Evolutionary conservation across 2,797 vertebrate species (phyloP).

Genomic region (Notolabrus celidotus): DNA sequence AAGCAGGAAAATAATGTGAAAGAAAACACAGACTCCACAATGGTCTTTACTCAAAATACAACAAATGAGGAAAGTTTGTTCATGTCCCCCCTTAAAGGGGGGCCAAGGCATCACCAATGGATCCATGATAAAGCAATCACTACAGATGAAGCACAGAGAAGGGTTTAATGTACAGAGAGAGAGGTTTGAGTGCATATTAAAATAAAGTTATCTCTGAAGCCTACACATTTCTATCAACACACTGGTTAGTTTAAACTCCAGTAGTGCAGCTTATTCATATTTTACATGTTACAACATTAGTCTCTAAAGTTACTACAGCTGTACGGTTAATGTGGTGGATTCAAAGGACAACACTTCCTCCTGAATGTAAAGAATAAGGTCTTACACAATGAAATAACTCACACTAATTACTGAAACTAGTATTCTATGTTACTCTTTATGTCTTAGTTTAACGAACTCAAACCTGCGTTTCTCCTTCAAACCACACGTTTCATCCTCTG

Average conservation of each 20-base stretch:
- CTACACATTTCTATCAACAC: slow-evolving; percentile 50
- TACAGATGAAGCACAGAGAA: slow-evolving; percentile 66
- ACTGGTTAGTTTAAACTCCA: slow-evolving; percentile 38
- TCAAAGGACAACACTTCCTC: slow-evolving; percentile 45
- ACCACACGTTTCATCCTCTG: slow-evolving; percentile 23
- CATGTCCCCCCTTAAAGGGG: slow-evolving; percentile 43
- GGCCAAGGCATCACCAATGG: slow-evolving; percentile 57
- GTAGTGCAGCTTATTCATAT: slow-evolving; percentile 49
- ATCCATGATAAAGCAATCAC: slow-evolving; percentile 60
- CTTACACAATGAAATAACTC: slow-evolving; percentile 59
- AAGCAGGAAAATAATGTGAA: slow-evolving; percentile 31
- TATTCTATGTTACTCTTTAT: slow-evolving; percentile 32
- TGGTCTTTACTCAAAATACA: slow-evolving; percentile 69
- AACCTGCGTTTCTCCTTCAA: slow-evolving; percentile 26
- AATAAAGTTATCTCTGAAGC: slow-evolving; percentile 58
- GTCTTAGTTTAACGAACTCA: slow-evolving; percentile 30
- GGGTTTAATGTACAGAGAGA: slow-evolving; percentile 57
- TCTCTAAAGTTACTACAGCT: slow-evolving; percentile 48
- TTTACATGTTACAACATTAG: slow-evolving; percentile 53
- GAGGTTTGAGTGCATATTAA: slow-evolving; percentile 60
- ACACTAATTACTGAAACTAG: slow-evolving; percentile 49
- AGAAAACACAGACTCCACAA: slow-evolving; percentile 52
- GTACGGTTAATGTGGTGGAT: slow-evolving; percentile 40
- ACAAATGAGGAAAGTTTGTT: slow-evolving; percentile 65
- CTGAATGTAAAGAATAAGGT: slow-evolving; percentile 56